Base-by-base conservation (phyloP, 2,797 vertebrate genomes). In the Macrochelys suwanniensis region DNA sequence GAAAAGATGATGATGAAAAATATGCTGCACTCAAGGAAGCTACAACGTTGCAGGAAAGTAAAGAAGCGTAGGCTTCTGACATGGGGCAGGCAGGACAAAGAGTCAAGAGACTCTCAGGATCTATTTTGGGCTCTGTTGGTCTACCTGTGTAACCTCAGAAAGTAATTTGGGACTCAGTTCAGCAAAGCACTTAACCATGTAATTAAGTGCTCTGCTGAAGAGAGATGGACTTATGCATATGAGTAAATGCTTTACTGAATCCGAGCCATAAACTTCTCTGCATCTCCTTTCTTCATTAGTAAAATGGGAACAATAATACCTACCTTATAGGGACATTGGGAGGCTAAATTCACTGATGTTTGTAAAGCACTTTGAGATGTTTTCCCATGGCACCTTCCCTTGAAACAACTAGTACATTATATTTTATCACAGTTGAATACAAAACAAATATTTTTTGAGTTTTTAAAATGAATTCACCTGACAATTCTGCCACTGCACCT, bases 61-160 rank as follows among this genome's bases (percentile, higher is more conserved):
- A 80, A 4, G 0, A 91, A 94, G 87, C 85, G 31, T 15, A 23
- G 87, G 17, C 37, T 77, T 80, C 77, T 93, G 71, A 80, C 87
- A 65, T 59, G 59, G 88, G 84, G 77, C 5, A 7, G 11, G 84
- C 5, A 7, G 11, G 82, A 79, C 37, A 93, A 88, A 77, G 61
- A 87, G 21, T 87, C 4, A 84, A 94, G 81, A 78, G 83, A 94
- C 89, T 89, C 2, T 87, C 2, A 51, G 78, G 23, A 57, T 91
- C 94, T 96, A 96, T 97, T 96, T 95, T 91, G 94, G 59, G 82
- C 80, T 94, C 81, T 90, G 90, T 42, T 84, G 91, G 91, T 82
- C 88, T 0, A 86, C 78, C 68, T 90, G 87, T 77, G 86, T 95
- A 96, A 85, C 82, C 85, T 96, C 87, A 59, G 74, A 78, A 82